Conservation (phyloP, 2,888 invertebrate genomes). For the Zaprionus lineosus region DNA sequence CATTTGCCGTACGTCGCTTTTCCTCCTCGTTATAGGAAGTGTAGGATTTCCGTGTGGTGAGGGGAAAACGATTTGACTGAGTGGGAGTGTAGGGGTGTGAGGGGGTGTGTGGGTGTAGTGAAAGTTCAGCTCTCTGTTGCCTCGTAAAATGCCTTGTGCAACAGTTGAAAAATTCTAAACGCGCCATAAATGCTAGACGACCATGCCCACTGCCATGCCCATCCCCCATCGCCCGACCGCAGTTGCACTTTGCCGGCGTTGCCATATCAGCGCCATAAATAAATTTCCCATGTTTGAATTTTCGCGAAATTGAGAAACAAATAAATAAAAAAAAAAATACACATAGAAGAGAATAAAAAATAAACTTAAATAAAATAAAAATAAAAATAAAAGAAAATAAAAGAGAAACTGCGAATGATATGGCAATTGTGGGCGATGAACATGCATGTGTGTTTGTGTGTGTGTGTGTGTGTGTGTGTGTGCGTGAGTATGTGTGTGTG, state of each 20-base stretch:
- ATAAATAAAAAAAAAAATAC: slow-evolving; percentile 13
- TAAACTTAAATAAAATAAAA: not conserved
- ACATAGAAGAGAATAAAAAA: slow-evolving; percentile 20
- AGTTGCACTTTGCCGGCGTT: slow-evolving; percentile 44
- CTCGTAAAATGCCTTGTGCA: slow-evolving; percentile 57
- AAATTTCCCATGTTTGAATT: slow-evolving; percentile 60
- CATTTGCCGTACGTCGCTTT: slow-evolving; percentile 29
- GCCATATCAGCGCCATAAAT: slow-evolving; percentile 68
- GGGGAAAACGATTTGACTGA: not conserved
- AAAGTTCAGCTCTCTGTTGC: slow-evolving; percentile 32
- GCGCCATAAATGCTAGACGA: slow-evolving; percentile 37
- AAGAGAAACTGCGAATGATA: slow-evolving; percentile 22
- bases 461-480: slow-evolving; percentile 2
- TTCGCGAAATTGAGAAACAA: slow-evolving; percentile 46
- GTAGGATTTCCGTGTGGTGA: not conserved
- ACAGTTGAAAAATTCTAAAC: slow-evolving; percentile 69
- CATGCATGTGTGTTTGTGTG: not conserved
- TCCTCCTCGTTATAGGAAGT: too few relatives aligned
- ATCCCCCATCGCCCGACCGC: not conserved
- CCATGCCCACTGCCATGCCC: slow-evolving; percentile 5
- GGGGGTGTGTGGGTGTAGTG: not conserved
- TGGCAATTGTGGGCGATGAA: slow-evolving; percentile 29
- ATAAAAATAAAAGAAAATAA: slow-evolving; percentile 23
- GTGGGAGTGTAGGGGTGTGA: not conserved
- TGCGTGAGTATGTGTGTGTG: slow-evolving; percentile 10